These are phyloP conservation scores for Melanocharis versteri DNA, from an alignment of 2,113 vertebrate genomes.

Conservation along the genomic window DNA sequence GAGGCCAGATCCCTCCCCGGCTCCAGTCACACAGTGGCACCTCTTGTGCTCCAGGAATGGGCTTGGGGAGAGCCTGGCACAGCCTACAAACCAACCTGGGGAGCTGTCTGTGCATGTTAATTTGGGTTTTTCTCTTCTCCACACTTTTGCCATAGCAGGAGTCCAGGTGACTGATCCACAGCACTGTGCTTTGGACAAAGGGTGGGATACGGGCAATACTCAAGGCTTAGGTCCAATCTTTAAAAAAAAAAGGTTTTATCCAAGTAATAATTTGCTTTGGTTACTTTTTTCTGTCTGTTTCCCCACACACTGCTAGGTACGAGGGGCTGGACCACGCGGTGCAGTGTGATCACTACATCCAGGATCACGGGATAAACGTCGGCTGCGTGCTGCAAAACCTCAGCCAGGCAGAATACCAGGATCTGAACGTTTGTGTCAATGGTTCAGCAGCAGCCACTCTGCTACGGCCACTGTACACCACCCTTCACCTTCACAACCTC, in stretches of 20 bases:
- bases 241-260: not conserved
- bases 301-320: constrained; percentile 70
- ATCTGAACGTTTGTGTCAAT: constrained; percentile 85
- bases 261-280: not conserved
- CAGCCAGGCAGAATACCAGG: constrained; percentile 76
- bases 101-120: not conserved
- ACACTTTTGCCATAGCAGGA: not conserved
- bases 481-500: constrained; percentile 82
- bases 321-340: constrained; percentile 49
- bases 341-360: constrained; percentile 77
- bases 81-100: not conserved
- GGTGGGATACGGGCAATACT: no score
- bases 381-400: constrained; percentile 76
- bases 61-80: not conserved
- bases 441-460: constrained; percentile 62
- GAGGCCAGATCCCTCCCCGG: not conserved
- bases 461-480: constrained; percentile 68
- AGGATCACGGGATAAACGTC: not conserved
- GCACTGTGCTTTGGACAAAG: not conserved
- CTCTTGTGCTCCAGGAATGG: not conserved
- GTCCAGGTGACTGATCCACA: not conserved
- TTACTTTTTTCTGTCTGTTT: not conserved
- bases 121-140: not conserved
- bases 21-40: not conserved
- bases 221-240: not conserved